phyloP scores from a whole-genome alignment of 92 coral and sea anemone species.

The Zoanthus solanderi region DNA sequence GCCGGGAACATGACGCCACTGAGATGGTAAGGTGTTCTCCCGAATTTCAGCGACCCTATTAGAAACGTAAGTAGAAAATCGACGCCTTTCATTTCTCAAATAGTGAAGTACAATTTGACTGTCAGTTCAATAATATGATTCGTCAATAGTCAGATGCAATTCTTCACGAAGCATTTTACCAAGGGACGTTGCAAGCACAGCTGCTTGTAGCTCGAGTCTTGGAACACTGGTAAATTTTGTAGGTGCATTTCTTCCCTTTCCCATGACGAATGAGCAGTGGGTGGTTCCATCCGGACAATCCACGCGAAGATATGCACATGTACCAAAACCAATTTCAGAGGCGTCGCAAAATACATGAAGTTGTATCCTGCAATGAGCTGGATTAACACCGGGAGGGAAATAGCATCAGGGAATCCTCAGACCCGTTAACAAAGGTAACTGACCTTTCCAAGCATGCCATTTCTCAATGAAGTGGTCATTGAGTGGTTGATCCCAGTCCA shows the following conservation, averaged over 20 bases:
- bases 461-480: slow-evolving; percentile 9
- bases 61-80: slow-evolving; percentile 68
- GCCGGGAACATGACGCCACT: slow-evolving; percentile 69
- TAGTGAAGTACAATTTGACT: slow-evolving; percentile 53
- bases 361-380: slow-evolving; percentile 44
- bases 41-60: slow-evolving; percentile 66
- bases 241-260: slow-evolving; percentile 64
- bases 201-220: slow-evolving; percentile 71
- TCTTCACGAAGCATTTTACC: no score
- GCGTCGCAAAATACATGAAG: slow-evolving; percentile 71
- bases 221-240: slow-evolving; percentile 62
- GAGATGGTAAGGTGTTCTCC: slow-evolving; percentile 54
- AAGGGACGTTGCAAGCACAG: slow-evolving; percentile 39
- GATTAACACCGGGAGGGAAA: slow-evolving; percentile 44
- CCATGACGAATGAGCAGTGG: slow-evolving; percentile 69
- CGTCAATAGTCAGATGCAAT: no score
- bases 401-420: slow-evolving; percentile 66
- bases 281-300: slow-evolving; percentile 52
- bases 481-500: slow-evolving; percentile 67
- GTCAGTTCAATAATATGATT: not conserved
- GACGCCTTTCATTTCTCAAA: slow-evolving; percentile 53
- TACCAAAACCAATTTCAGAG: slow-evolving; percentile 64
- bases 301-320: slow-evolving; percentile 52
- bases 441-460: slow-evolving; percentile 61
- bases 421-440: slow-evolving; percentile 52